Percentiles rank a stretch among this genome's conserved stretches.
Conservation (phyloP, 2,113 vertebrate species). For the Eubucco bourcierii region DNA sequence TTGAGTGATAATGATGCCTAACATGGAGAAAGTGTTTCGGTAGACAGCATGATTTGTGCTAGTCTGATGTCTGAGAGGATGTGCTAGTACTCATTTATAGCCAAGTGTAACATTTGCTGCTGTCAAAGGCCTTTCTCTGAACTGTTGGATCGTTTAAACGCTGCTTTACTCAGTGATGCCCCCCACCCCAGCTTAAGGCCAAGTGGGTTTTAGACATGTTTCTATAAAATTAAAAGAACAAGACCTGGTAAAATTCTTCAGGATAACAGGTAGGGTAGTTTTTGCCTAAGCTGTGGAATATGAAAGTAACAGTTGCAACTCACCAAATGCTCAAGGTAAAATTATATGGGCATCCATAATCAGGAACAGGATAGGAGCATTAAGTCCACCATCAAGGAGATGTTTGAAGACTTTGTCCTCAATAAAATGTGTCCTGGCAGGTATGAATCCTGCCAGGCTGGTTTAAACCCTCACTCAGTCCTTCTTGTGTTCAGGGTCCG, state of each 20-base stretch:
- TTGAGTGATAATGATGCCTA: background rate
- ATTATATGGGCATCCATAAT: background rate
- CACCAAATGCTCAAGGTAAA: background rate
- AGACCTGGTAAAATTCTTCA: background rate
- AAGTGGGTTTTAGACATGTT: background rate
- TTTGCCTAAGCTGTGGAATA: background rate
- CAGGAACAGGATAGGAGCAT: background rate
- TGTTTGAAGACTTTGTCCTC: background rate
- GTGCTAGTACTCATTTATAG: background rate
- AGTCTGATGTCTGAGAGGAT: background rate
- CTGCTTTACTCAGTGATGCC: background rate
- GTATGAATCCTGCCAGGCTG: no score
- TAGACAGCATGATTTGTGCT: background rate
- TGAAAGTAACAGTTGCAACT: background rate
- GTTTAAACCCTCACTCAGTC: no score
- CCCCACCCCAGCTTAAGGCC: background rate
- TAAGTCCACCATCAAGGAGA: background rate
- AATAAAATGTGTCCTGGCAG: no score
- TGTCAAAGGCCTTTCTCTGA: background rate
- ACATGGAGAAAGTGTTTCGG: background rate
- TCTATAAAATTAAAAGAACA: background rate
- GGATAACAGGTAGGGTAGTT: background rate
- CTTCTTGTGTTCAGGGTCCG: no score
- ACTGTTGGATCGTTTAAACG: background rate
- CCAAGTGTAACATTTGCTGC: background rate